Conservation (phyloP, 2,888 invertebrate genomes). For the Venusia cambrica region DNA sequence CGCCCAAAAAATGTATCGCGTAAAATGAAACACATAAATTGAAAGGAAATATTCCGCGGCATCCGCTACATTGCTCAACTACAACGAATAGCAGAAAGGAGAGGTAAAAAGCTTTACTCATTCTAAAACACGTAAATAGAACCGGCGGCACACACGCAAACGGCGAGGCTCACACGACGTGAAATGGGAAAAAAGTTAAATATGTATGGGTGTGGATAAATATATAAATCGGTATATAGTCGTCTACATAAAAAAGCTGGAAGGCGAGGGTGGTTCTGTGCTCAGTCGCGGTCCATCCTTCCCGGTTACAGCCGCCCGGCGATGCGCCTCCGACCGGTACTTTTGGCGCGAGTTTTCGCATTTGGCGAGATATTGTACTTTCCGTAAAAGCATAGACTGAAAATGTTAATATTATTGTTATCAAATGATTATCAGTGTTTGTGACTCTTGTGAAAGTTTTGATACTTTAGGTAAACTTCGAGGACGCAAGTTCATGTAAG, state of each 20-base stretch:
- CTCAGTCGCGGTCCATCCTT: conserved; percentile 66
- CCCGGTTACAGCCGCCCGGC: conserved; percentile 31
- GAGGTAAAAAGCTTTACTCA: conserved; percentile 78
- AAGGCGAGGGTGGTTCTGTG: conserved; percentile 52
- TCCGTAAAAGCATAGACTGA: conserved; percentile 7
- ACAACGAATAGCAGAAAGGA: conserved; percentile 73
- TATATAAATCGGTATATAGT: conserved; percentile 80
- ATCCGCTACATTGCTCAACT: conserved; percentile 66
- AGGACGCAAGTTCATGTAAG: conserved; percentile 20
- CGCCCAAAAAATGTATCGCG: conserved; percentile 54
- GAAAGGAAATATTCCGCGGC: conserved; percentile 69
- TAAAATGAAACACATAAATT: conserved; percentile 72
- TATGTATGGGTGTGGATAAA: conserved; percentile 81
- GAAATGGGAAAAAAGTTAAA: conserved; percentile 81
- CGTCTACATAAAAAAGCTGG: conserved; percentile 73
- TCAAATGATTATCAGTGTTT: conserved; percentile 16
- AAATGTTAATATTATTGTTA: conserved; percentile 8
- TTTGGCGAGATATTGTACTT: no score
- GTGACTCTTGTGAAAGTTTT: conserved; percentile 20
- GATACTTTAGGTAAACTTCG: conserved; percentile 25
- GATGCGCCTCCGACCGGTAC: conserved; percentile 5
- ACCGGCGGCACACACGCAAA: conserved; percentile 56
- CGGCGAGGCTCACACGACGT: conserved; percentile 65
- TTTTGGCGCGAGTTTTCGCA: conserved; percentile 40
- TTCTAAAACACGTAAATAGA: conserved; percentile 79